Percentiles rank a stretch among this genome's conserved stretches.
Evolutionary conservation across 2,888 invertebrate species (phyloP).

Genomic region (Diachrysia chrysitis): DNA sequence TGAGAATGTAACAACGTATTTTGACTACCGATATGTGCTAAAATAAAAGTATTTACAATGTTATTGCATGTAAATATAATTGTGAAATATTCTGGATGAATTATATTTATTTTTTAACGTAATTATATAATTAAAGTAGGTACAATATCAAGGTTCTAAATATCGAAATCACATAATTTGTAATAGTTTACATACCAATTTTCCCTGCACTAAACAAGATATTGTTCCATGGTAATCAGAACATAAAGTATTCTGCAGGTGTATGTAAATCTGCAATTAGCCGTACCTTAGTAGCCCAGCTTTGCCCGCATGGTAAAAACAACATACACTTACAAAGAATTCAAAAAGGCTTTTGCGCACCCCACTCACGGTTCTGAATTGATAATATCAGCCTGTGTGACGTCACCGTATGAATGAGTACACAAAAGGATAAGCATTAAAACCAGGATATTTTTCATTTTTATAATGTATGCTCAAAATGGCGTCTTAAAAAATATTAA

Average conservation of each 20-base stretch:
- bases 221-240: not conserved
- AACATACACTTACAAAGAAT: not conserved
- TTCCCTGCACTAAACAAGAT: too few species aligned
- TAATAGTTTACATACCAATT: too few species aligned
- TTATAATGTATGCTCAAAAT: not conserved
- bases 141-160: too few species aligned
- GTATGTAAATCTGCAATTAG: conserved; percentile 7
- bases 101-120: too few species aligned
- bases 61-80: too few species aligned
- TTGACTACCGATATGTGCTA: too few species aligned
- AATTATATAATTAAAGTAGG: too few species aligned
- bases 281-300: not conserved
- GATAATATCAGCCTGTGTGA: conserved; percentile 5
- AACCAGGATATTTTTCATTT: too few species aligned
- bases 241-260: conserved; percentile 3
- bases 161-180: too few species aligned
- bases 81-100: too few species aligned
- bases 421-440: conserved; percentile 3
- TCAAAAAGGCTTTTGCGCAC: conserved; percentile 3
- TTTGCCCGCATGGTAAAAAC: conserved; percentile 1
- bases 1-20: too few species aligned
- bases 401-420: not conserved
- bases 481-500: not conserved
- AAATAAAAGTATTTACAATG: too few species aligned
- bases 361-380: conserved; percentile 4